phyloP scores from a whole-genome alignment of 2,113 vertebrate species.

The Scomber japonicus region DNA sequence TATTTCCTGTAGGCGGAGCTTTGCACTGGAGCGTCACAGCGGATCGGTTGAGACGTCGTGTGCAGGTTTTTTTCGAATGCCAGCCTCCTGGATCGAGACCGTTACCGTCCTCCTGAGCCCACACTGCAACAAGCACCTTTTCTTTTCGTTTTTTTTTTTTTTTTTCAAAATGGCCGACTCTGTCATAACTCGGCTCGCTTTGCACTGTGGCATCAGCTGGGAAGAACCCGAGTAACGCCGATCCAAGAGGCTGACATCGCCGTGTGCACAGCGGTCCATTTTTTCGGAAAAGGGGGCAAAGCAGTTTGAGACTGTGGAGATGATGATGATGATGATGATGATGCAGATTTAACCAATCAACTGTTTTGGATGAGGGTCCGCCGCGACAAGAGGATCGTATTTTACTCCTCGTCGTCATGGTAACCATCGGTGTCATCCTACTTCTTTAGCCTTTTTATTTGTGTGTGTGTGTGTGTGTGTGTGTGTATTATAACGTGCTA shows the following conservation, averaged over 20 bases:
- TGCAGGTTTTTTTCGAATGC: conserved; percentile 25
- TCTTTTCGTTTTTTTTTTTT: too few relatives aligned
- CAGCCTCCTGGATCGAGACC: conserved; percentile 62
- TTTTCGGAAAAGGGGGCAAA: background rate
- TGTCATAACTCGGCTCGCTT: conserved; percentile 31
- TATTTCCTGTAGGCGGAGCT: conserved; percentile 73
- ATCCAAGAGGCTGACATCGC: conserved; percentile 55
- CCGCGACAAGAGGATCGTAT: background rate
- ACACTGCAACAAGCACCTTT: conserved; percentile 67
- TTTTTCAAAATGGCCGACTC: conserved; percentile 14
- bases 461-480: background rate
- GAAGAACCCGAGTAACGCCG: background rate
- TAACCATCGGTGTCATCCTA: conserved; percentile 4
- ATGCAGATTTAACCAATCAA: conserved; percentile 37
- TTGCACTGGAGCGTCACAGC: conserved; percentile 63
- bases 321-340: background rate
- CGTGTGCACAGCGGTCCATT: background rate
- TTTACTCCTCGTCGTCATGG: too few relatives aligned
- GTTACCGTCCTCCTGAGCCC: conserved; percentile 39
- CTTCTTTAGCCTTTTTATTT: conserved; percentile 24
- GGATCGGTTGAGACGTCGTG: conserved; percentile 24
- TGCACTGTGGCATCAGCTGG: conserved; percentile 54
- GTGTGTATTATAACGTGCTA: conserved; percentile 13
- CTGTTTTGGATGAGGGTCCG: background rate
- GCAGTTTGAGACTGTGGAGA: background rate